Evolutionary conservation across 2,113 vertebrate genomes (phyloP).

Genomic region (Paraplagusia blochii): DNA sequence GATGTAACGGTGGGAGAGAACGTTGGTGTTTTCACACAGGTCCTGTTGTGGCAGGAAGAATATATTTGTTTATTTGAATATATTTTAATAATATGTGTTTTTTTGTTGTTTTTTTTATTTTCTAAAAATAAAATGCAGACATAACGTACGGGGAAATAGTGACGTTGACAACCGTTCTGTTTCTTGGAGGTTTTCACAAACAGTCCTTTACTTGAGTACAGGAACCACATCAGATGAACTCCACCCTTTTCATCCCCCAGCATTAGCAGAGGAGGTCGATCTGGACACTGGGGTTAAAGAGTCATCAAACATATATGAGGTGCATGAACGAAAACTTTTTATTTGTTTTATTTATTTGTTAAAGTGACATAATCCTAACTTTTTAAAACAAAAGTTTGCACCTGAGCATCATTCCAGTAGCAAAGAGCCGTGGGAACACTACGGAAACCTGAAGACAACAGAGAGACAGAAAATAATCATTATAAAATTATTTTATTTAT

Average conservation of each 20-base stretch:
- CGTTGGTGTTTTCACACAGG: constrained; percentile 30
- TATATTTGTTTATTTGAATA: too few species aligned
- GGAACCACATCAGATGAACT: constrained; percentile 61
- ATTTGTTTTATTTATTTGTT: constrained; percentile 3
- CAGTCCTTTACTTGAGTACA: constrained; percentile 54
- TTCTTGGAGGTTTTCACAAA: constrained; percentile 56
- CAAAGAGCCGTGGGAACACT: constrained; percentile 36
- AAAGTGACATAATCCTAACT: not conserved
- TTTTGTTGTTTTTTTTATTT: too few species aligned
- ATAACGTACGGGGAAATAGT: constrained; percentile 60
- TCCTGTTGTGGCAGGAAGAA: constrained; percentile 40
- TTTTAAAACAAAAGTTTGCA: not conserved
- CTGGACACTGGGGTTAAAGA: constrained; percentile 36
- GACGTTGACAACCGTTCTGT: constrained; percentile 32
- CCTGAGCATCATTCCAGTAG: constrained; percentile 47
- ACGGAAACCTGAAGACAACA: constrained; percentile 41
- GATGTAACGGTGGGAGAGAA: constrained; percentile 39
- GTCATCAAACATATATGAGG: not conserved
- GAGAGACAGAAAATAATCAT: not conserved
- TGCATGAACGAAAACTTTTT: constrained; percentile 9
- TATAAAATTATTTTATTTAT: too few species aligned
- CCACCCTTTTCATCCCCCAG: constrained; percentile 66
- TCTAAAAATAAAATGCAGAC: not conserved
- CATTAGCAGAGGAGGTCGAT: constrained; percentile 48
- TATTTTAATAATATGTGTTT: too few species aligned